Conservation (phyloP, 2,797 vertebrate genomes). For the Macropus fuliginosus region DNA sequence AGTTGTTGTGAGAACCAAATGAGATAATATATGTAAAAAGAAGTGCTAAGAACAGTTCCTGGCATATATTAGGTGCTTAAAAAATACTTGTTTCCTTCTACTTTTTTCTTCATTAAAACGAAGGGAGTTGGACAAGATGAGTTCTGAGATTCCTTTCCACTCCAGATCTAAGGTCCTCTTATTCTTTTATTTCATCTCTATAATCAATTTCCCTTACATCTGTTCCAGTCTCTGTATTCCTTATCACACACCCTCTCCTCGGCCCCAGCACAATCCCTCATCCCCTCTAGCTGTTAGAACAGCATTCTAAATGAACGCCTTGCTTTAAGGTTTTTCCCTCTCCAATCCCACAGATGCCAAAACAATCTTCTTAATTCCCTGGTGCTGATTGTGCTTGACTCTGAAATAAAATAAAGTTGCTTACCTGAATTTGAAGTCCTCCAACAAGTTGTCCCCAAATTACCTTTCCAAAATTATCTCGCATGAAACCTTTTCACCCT, state of each 20-base stretch:
- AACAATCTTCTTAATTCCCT: neutral
- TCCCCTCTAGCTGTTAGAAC: neutral
- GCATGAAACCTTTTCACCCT: neutral
- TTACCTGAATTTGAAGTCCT: neutral
- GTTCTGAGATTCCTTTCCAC: neutral
- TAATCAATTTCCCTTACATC: neutral
- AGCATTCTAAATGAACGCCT: neutral
- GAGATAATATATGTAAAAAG: neutral
- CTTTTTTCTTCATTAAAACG: neutral
- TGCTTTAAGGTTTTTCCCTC: neutral
- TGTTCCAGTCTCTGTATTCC: neutral
- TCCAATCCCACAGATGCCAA: neutral
- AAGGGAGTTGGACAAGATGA: neutral
- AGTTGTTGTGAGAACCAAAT: neutral
- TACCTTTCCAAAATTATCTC: neutral
- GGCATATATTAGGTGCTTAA: neutral
- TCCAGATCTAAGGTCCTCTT: neutral
- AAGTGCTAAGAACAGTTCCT: neutral
- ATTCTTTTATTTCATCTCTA: neutral
- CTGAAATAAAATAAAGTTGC: neutral
- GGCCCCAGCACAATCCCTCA: neutral
- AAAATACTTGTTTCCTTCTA: neutral
- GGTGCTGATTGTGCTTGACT: neutral
- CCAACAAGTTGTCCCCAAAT: neutral
- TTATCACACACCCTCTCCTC: neutral